Conservation (phyloP, 1,140 invertebrate genomes). For the Magallana angulata region DNA sequence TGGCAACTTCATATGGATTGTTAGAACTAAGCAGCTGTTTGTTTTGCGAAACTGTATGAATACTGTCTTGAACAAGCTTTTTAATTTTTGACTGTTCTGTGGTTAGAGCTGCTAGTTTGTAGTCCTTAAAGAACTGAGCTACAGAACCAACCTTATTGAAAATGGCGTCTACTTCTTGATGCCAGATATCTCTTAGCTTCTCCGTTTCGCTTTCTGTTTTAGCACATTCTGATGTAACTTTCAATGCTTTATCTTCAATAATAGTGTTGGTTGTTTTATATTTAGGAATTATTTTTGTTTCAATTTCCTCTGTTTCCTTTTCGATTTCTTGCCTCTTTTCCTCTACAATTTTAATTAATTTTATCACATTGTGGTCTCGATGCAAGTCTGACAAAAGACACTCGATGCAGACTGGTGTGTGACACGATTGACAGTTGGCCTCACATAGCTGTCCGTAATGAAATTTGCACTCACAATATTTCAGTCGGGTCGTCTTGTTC, state of each 20-base stretch:
- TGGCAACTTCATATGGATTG: background rate
- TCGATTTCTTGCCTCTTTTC: background rate
- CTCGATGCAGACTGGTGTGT: background rate
- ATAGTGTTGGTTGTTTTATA: background rate
- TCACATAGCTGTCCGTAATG: background rate
- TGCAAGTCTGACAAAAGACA: background rate
- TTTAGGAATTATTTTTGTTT: background rate
- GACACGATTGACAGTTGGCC: background rate
- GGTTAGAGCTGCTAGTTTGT: background rate
- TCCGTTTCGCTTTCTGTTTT: background rate
- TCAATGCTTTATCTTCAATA: background rate
- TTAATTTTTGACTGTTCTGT: background rate
- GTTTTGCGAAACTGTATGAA: background rate
- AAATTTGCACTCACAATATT: background rate
- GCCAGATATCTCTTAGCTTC: background rate
- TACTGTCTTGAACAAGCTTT: background rate
- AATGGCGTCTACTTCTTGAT: background rate
- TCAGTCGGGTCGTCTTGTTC: background rate
- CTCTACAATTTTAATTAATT: background rate
- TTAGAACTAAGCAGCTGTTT: background rate
- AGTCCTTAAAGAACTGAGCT: background rate
- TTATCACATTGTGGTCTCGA: background rate
- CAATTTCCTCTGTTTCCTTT: background rate
- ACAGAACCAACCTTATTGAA: background rate
- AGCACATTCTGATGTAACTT: background rate